Evolutionary conservation across 2,113 vertebrate genomes (phyloP).

Genomic region (Equus przewalskii): DNA sequence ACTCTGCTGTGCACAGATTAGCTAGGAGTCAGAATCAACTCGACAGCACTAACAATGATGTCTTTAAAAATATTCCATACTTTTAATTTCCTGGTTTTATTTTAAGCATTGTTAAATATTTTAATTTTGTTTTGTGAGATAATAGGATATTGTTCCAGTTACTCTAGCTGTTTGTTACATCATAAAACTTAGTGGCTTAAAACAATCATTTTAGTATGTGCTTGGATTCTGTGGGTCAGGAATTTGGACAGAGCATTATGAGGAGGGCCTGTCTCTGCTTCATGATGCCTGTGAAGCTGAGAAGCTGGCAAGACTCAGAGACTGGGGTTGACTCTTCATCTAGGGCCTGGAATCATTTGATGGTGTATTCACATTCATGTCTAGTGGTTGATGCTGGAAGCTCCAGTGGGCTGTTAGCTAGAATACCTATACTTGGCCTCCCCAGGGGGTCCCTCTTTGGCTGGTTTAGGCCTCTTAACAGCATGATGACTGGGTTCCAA

Average conservation of each 20-base stretch:
- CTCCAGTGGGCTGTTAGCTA: neutral
- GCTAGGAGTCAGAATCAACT: too few relatives aligned
- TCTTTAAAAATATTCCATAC: neutral
- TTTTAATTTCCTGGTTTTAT: slow-evolving; percentile 24
- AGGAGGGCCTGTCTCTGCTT: neutral
- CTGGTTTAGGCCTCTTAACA: slow-evolving; percentile 9
- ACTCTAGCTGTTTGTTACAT: neutral
- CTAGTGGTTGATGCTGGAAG: neutral
- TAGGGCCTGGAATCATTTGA: neutral
- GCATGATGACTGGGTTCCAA: neutral
- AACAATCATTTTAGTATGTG: neutral
- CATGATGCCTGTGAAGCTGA: neutral
- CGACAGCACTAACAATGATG: neutral
- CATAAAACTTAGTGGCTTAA: neutral
- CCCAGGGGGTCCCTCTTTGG: neutral
- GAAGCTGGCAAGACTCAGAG: neutral
- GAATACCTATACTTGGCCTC: neutral
- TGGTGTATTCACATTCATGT: neutral
- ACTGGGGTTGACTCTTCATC: neutral
- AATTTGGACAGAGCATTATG: neutral
- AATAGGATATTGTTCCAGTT: neutral
- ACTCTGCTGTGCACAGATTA: too few relatives aligned
- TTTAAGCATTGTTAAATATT: slow-evolving; percentile 27
- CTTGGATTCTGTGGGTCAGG: neutral
- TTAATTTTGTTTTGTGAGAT: slow-evolving; percentile 32